A percentile compares a stretch with the other conserved stretches of the same genome.
Evolutionary conservation across 2,113 vertebrate genomes (phyloP).

Genomic region (human (Homo sapiens)): DNA sequence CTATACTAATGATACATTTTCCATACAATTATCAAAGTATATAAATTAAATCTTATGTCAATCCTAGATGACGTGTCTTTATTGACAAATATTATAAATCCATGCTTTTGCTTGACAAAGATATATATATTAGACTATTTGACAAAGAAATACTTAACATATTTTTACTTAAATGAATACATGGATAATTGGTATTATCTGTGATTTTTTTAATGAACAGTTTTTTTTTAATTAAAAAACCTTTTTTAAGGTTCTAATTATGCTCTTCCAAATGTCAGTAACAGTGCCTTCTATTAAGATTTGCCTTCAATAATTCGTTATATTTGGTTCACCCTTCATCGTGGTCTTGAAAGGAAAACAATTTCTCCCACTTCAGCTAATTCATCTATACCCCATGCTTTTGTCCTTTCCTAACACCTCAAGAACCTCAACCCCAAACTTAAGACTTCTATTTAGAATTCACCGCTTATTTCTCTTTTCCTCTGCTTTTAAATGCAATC

Average conservation of each 20-base stretch:
- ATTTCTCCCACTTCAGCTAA: background rate
- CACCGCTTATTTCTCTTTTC: background rate
- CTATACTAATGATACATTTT: background rate
- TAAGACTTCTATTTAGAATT: background rate
- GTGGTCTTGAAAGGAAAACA: background rate
- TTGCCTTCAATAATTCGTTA: background rate
- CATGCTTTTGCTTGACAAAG: background rate
- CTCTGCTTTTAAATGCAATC: background rate
- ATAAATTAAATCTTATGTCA: background rate
- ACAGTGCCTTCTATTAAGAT: background rate
- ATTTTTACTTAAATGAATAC: slow-evolving; percentile 29
- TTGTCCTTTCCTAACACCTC: background rate
- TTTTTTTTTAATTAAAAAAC: background rate
- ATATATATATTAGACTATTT: background rate
- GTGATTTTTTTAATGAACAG: background rate
- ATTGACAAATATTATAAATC: slow-evolving; percentile 22
- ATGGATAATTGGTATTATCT: background rate
- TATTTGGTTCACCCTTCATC: background rate
- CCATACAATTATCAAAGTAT: background rate
- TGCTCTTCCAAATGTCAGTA: background rate
- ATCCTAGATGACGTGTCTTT: slow-evolving; percentile 12
- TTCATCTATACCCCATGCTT: background rate
- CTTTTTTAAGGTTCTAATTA: slow-evolving; percentile 28
- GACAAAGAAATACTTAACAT: background rate
- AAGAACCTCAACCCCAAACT: background rate